Percentiles rank a stretch among this genome's conserved stretches.
These are phyloP conservation scores for Knipowitschia caucasica DNA, from an alignment of 2,797 vertebrate genomes.

Conservation along the genomic window DNA sequence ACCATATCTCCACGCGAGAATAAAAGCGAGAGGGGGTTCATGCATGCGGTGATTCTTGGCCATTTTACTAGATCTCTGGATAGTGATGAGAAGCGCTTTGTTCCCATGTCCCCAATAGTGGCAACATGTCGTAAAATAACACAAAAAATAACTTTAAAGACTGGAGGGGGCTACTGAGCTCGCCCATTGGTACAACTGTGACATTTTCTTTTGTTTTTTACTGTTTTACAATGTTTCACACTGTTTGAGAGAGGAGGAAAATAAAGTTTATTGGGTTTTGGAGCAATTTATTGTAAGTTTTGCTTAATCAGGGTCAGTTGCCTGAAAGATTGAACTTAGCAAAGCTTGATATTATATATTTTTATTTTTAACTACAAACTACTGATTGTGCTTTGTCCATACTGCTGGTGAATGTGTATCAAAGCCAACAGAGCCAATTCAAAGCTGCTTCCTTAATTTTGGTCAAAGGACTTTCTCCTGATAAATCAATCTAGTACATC, in stretches of 20 bases:
- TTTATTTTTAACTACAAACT: too few relatives aligned
- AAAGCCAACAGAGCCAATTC: too few relatives aligned
- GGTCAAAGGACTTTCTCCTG: too few relatives aligned
- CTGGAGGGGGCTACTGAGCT: conserved; percentile 40
- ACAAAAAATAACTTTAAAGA: conserved; percentile 55
- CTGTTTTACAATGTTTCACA: conserved; percentile 40
- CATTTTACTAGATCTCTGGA: conserved; percentile 49
- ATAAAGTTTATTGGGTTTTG: conserved; percentile 17
- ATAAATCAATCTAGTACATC: too few relatives aligned
- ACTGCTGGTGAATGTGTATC: too few relatives aligned
- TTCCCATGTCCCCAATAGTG: conserved; percentile 62
- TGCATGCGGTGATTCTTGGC: conserved; percentile 48
- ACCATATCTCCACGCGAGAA: conserved; percentile 61
- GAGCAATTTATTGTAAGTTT: conserved; percentile 22
- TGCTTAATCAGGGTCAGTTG: conserved; percentile 14
- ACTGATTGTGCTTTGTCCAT: conserved; percentile 2
- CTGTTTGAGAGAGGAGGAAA: conserved; percentile 15
- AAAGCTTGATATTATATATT: too few relatives aligned
- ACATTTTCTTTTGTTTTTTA: conserved; percentile 41
- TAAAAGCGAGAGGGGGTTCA: conserved; percentile 56
- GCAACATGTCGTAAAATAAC: conserved; percentile 61
- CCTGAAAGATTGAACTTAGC: conserved; percentile 38
- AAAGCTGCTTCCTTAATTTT: too few relatives aligned
- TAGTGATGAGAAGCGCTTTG: conserved; percentile 63
- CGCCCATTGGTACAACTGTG: conserved; percentile 31